Percentiles rank a stretch among this genome's conserved stretches.
Conservation (phyloP, 2,797 vertebrate genomes). For the Alosa sapidissima region DNA sequence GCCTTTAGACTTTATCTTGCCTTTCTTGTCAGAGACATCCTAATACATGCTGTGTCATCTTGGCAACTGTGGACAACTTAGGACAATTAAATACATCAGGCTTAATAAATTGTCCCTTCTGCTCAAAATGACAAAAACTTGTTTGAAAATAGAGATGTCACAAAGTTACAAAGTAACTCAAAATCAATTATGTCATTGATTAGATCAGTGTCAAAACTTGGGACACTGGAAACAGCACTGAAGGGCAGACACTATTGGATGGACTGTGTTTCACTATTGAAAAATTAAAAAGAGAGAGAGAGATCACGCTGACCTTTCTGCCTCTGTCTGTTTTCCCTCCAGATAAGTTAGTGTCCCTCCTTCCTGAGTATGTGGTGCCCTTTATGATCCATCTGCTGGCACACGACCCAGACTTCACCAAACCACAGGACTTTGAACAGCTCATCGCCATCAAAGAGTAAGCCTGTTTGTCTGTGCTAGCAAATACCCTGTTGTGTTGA, state of each 20-base stretch:
- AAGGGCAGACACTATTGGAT: not conserved
- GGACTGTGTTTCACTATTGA: not conserved
- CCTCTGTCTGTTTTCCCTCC: slow-evolving; percentile 37
- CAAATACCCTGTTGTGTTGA: not conserved
- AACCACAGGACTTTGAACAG: slow-evolving; percentile 96
- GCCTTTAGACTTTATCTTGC: not conserved
- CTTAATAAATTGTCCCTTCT: too few relatives aligned
- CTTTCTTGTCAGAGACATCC: not conserved
- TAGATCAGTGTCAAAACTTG: too few relatives aligned
- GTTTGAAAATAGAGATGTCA: too few relatives aligned
- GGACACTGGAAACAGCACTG: not conserved
- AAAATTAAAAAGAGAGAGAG: not conserved
- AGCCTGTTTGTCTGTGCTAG: slow-evolving; percentile 56
- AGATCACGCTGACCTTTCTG: not conserved
- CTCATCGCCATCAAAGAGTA: slow-evolving; percentile 99
- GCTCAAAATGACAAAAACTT: too few relatives aligned
- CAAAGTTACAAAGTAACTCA: too few relatives aligned
- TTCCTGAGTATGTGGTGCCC: slow-evolving; percentile 97
- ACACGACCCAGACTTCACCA: slow-evolving; percentile 98
- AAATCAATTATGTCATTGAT: too few relatives aligned
- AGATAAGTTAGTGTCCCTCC: slow-evolving; percentile 93
- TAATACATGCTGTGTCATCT: too few relatives aligned
- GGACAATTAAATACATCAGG: too few relatives aligned
- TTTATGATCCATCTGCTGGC: slow-evolving; percentile 98
- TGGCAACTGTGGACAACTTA: too few relatives aligned